These are phyloP conservation scores for Metallyticus violacea DNA, from an alignment of 2,888 invertebrate species.

Conservation along the genomic window DNA sequence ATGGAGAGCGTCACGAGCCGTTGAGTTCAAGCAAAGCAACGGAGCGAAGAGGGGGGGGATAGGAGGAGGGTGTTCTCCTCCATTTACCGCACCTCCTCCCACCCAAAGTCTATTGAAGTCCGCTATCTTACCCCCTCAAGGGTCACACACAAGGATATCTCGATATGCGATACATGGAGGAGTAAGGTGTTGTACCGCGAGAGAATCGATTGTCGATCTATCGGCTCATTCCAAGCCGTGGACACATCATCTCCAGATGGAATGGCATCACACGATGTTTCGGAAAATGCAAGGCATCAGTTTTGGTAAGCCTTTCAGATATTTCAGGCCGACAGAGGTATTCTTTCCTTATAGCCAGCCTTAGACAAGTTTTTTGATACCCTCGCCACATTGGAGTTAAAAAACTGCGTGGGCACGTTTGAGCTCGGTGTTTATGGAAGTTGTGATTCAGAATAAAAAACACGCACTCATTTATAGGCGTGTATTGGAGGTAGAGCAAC, in stretches of 20 bases:
- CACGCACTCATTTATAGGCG: no score
- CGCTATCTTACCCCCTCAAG: background rate
- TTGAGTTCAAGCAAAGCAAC: background rate
- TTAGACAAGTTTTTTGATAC: background rate
- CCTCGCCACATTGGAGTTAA: background rate
- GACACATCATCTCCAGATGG: background rate
- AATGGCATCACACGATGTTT: background rate
- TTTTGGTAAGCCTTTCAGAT: background rate
- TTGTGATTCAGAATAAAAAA: no score
- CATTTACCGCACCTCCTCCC: background rate
- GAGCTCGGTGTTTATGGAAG: no score
- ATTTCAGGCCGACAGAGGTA: background rate
- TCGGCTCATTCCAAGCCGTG: background rate
- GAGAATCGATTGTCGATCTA: background rate
- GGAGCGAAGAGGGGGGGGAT: background rate
- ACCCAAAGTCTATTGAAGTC: background rate
- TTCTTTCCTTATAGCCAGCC: background rate
- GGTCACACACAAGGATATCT: background rate
- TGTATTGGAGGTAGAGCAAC: no score
- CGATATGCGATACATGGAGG: background rate
- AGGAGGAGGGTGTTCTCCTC: background rate
- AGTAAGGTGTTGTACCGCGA: background rate
- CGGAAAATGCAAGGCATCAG: background rate
- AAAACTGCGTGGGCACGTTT: no score
- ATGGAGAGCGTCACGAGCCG: background rate